Evolutionary conservation across 2,888 invertebrate species (phyloP).

Genomic region (Galerucella calmariensis): DNA sequence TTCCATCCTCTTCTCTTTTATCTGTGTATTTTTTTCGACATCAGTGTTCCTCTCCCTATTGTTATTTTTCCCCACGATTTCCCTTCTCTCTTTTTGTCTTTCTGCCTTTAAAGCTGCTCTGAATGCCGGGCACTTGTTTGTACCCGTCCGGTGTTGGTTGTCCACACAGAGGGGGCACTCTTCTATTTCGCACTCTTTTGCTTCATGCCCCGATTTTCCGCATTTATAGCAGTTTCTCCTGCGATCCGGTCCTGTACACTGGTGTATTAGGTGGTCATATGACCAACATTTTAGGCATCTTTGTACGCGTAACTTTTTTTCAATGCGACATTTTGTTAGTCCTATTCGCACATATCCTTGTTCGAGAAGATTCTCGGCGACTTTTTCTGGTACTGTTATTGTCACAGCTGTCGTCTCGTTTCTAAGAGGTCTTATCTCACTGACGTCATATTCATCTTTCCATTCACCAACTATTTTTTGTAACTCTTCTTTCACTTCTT

Average conservation of each 20-base stretch:
- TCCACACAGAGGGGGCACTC: background rate
- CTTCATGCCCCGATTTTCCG: background rate
- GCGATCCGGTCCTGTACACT: slow-evolving; percentile 16
- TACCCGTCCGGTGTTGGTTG: background rate
- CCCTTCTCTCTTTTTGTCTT: background rate
- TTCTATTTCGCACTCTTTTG: slow-evolving; percentile 16
- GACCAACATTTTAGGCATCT: slow-evolving; percentile 17
- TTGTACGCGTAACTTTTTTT: background rate
- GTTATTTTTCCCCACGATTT: too few species aligned
- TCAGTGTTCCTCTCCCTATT: too few species aligned
- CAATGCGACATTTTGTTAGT: background rate
- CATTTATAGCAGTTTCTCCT: slow-evolving; percentile 15
- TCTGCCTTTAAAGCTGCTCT: background rate
- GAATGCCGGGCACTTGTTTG: background rate
- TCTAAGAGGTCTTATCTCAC: background rate
- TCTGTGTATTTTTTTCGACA: too few species aligned
- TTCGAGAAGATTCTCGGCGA: background rate
- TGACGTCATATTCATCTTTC: background rate
- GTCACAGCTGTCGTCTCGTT: too few species aligned
- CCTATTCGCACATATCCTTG: background rate
- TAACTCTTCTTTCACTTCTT: background rate
- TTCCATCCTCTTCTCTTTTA: background rate
- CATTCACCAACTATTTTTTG: background rate
- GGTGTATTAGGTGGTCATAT: slow-evolving; percentile 1
- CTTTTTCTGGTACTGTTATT: background rate